Evolutionary conservation across 2,797 vertebrate species (phyloP).

Genomic region (Thripadectes ignobilis): DNA sequence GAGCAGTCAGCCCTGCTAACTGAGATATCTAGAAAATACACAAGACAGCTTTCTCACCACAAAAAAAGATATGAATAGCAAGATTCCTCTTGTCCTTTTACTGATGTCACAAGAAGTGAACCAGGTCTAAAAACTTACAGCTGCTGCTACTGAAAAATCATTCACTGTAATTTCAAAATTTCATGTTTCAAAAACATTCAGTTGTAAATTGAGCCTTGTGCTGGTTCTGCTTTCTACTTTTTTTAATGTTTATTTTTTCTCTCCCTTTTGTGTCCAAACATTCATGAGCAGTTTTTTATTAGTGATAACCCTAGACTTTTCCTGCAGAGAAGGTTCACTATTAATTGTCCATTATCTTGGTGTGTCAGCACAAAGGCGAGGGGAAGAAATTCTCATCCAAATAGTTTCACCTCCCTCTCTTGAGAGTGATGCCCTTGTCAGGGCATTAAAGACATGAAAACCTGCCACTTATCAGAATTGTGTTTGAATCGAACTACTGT

Average conservation of each 20-base stretch:
- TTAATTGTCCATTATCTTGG: slow-evolving; percentile 82
- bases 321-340: slow-evolving; percentile 63
- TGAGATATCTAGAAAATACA: background rate
- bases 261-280: slow-evolving; percentile 24
- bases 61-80: background rate
- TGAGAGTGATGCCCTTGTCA: slow-evolving; percentile 82
- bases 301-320: slow-evolving; percentile 73
- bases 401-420: slow-evolving; percentile 77
- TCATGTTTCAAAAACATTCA: background rate
- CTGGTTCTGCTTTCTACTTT: slow-evolving; percentile 20
- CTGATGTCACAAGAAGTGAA: background rate
- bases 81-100: background rate
- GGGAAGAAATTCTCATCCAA: slow-evolving; percentile 70
- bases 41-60: background rate
- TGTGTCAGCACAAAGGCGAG: slow-evolving; percentile 76
- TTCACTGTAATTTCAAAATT: background rate
- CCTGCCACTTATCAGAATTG: slow-evolving; percentile 79
- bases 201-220: background rate
- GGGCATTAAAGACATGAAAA: slow-evolving; percentile 78
- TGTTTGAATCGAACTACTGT: slow-evolving; percentile 79
- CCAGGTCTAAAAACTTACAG: background rate
- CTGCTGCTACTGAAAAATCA: background rate
- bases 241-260: slow-evolving; percentile 30
- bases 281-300: slow-evolving; percentile 56
- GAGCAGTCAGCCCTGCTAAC: background rate